Evolutionary conservation across 2,797 vertebrate genomes (phyloP), one percentile per base, ranked within the genome.

Genomic region (Galago senegalensis): DNA sequence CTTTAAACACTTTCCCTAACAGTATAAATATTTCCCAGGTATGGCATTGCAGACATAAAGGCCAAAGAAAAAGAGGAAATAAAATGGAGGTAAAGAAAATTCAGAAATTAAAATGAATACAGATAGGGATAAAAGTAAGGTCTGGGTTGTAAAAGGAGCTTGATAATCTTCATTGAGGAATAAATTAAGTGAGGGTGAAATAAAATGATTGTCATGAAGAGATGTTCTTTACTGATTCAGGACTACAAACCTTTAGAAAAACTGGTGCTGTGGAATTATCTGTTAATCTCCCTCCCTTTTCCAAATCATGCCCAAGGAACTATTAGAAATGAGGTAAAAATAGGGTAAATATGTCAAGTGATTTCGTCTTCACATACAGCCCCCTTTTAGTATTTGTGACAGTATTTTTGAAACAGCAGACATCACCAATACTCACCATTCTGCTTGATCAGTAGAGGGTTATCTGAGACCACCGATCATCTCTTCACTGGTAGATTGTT

Each of bases 331-430:
- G 27, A 89, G 4, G 40, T 72, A 72, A 82, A 7, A 92, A 73
- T 43, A 84, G 4, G 29, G 3, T 20, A 92, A 94, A 91, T 77
- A 69, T 75, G 9, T 58, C 49, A 82, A 82, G 7, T 75, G 61
- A 91, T 77, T 94, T 91, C 9, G 61, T 89, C 20, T 81, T 77
- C 34, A 70, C 20, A 93, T 40, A 58, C 9, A 60, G 25, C 23
- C 85, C 9, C 40, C 49, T 20, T n/a, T 85, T 93, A 84, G 20
- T 88, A 82, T 85, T 69, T 69, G 25, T 61, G 43, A 37, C 27
- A 85, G 73, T 81, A 63, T 94, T 87, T 96, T 20, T 86, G 75
- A 86, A 93, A 91, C 4, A 93, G 34, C 27, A 29, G 34, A 94
- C 89, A 21, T 82, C 40, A 85, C 27, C 49, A 85, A 34, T 79